These are phyloP conservation scores for Pteronura brasiliensis DNA, from an alignment of 2,113 vertebrate species.

Conservation along the genomic window DNA sequence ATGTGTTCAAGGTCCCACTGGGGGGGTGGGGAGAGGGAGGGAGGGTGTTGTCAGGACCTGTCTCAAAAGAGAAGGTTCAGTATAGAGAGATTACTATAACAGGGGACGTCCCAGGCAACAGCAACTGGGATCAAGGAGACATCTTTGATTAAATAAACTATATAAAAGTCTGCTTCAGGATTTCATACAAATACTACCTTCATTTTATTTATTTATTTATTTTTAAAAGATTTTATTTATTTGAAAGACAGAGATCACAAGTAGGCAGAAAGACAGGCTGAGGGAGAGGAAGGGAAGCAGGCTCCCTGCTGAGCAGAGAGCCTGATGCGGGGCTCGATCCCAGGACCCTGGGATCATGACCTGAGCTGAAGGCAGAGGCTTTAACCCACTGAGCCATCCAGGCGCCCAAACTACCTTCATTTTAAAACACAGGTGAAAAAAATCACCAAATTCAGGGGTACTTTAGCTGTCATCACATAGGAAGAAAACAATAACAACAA, in stretches of 20 bases:
- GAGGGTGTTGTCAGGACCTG: not conserved
- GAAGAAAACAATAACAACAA: not conserved
- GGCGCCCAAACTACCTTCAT: not conserved
- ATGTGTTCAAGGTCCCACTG: not conserved
- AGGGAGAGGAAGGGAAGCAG: too few relatives aligned
- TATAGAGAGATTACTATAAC: not conserved
- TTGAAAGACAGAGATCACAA: too few relatives aligned
- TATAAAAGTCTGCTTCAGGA: not conserved
- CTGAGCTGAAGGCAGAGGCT: too few relatives aligned
- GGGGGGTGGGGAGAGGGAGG: not conserved
- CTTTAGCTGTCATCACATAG: not conserved
- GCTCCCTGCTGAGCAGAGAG: too few relatives aligned
- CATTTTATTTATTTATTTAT: not conserved
- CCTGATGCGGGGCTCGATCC: too few relatives aligned
- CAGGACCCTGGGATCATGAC: too few relatives aligned
- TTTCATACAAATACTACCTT: conserved; percentile 23
- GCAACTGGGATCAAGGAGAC: not conserved
- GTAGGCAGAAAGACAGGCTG: too few relatives aligned
- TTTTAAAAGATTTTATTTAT: too few relatives aligned
- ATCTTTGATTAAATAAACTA: not conserved
- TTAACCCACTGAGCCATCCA: too few relatives aligned
- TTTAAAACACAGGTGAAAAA: not conserved
- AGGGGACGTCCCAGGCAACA: not conserved
- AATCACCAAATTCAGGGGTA: not conserved
- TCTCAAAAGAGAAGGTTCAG: not conserved